Conservation (phyloP, 2,113 vertebrate species). For the Anthoscopus minutus region DNA sequence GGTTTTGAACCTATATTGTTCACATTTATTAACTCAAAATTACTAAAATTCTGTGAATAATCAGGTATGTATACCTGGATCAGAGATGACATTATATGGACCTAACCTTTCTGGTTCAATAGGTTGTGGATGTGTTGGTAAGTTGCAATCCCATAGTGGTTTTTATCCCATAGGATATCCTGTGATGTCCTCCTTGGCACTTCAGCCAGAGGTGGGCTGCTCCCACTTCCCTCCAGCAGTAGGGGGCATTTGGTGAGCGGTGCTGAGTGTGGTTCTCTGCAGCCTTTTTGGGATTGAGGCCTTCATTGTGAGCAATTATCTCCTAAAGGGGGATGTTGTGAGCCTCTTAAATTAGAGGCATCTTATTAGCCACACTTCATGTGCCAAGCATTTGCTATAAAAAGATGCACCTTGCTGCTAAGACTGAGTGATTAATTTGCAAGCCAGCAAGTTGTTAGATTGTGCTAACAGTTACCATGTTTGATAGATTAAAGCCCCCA, state of each 20-base stretch:
- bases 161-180: not conserved
- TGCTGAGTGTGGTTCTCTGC: not conserved
- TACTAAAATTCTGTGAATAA: not conserved
- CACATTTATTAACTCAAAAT: not conserved
- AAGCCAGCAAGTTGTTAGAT: slow-evolving; percentile 12
- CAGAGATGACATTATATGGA: not conserved
- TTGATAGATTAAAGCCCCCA: slow-evolving; percentile 44
- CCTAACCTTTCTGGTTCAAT: not conserved
- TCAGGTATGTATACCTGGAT: not conserved
- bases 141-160: not conserved
- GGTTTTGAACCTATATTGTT: not conserved
- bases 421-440: slow-evolving; percentile 53
- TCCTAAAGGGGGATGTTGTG: not conserved
- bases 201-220: not conserved
- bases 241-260: rapidly evolving
- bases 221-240: not conserved
- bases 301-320: not conserved
- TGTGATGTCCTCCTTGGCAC: not conserved
- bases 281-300: not conserved
- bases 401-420: slow-evolving; percentile 59
- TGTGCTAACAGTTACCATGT: slow-evolving; percentile 52
- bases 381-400: not conserved
- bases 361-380: slow-evolving; percentile 20
- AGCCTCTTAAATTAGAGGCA: not conserved
- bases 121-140: rapidly evolving